These are phyloP conservation scores for Ancistrus triradiatus DNA, from an alignment of 2,113 vertebrate species.

Conservation along the genomic window DNA sequence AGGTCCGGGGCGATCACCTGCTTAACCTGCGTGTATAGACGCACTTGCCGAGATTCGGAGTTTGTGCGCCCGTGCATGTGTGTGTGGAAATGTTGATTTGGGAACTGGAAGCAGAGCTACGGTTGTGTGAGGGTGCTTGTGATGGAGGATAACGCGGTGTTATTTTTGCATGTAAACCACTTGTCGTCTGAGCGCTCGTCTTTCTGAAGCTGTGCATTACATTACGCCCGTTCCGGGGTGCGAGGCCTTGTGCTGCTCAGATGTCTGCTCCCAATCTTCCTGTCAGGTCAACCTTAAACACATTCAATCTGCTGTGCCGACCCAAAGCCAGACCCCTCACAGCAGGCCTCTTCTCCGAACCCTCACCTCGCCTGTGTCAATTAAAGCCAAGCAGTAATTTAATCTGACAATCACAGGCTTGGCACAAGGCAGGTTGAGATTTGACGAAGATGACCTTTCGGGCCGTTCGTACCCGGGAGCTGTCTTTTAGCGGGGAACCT, in stretches of 20 bases:
- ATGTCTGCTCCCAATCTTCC: conserved; percentile 94
- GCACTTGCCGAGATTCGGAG: conserved; percentile 23
- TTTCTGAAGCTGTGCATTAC: conserved; percentile 53
- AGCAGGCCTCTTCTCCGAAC: conserved; percentile 18
- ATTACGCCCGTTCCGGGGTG: conserved; percentile 41
- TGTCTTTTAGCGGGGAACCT: conserved; percentile 86
- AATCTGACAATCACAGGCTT: conserved; percentile 89
- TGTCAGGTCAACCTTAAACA: conserved; percentile 97
- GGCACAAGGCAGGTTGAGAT: conserved; percentile 82
- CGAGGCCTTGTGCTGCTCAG: conserved; percentile 65
- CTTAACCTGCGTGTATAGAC: conserved; percentile 36
- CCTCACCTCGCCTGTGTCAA: conserved; percentile 67
- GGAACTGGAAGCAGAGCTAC: not conserved
- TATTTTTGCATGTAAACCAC: conserved; percentile 20
- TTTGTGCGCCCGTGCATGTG: conserved; percentile 49
- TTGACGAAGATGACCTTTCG: conserved; percentile 96
- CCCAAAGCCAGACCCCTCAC: conserved; percentile 51
- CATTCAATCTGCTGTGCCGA: conserved; percentile 69
- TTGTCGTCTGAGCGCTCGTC: conserved; percentile 18
- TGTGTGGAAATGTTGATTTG: conserved; percentile 48
- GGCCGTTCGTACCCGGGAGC: conserved; percentile 76
- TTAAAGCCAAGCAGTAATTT: conserved; percentile 98
- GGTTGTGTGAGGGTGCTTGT: not conserved
- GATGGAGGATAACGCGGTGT: not conserved
- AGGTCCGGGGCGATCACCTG: conserved; percentile 53